Base-by-base conservation (phyloP, 2,888 invertebrate species). In the Pyrochroa serraticornis region DNA sequence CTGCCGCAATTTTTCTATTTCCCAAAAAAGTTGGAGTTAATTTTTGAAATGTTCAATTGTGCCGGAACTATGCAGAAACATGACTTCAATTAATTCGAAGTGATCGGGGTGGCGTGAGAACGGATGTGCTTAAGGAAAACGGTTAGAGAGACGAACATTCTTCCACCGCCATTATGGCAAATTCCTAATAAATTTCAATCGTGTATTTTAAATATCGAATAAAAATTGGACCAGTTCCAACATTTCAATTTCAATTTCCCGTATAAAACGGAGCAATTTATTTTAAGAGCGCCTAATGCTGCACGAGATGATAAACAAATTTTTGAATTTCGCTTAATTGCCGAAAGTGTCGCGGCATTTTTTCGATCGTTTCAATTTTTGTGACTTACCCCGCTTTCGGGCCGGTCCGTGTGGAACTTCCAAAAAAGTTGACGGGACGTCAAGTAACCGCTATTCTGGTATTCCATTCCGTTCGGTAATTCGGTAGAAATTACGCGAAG, bases 371-470 rank as follows among this genome's bases (percentile, higher is more conserved):
- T 0, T 41, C 31, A 41, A 6, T 12, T 8, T 37, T 1, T 38
- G 36, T n/a, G 12, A 69, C 72, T 71, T 49, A 72, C 72, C 62
- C 72, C 71, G 53, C 70, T 72, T 51, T 72, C 72, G 7, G 66
- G 65, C 9, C 50, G 56, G 39, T 44, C 45, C 14, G 13, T 44
- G 7, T 50, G 41, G 31, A 14, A 56, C 43, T 57, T 58, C 57
- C 57, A 58, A 44, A 42, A 58, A 36, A 14, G 44, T 13, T 50
- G 42, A 14, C 31, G 10, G 31, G 43, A 32, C 30, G 30, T 42
- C 34, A 41, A 35, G 51, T 13, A 50, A 56, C 48, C 44, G 33
- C 36, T 43, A 41, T 49, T 43, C 30, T 58, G 57, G 38, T 58
- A 58, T 30, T 58, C 50, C 57, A 58, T 58, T 36, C 12, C 33